Conservation (phyloP, 2,113 vertebrate genomes). For the Gymnorhina tibicen region DNA sequence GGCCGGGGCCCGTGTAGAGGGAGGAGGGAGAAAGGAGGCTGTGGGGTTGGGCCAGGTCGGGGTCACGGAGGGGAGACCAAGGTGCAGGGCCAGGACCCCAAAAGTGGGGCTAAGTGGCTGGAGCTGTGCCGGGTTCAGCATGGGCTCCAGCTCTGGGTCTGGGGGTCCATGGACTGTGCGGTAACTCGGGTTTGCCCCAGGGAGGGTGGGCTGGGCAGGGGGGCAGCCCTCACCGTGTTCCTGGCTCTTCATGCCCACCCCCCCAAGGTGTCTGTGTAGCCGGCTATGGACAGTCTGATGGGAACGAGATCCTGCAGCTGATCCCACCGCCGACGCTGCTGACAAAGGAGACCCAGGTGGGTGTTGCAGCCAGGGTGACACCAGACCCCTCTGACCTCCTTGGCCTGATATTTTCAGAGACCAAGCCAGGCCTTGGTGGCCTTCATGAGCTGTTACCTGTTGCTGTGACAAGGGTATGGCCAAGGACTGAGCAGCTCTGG, state of each 20-base stretch:
- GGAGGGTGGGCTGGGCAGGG: not conserved
- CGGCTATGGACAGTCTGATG: conserved; percentile 58
- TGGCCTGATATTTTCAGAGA: not conserved
- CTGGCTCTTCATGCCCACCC: not conserved
- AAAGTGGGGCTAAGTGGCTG: not conserved
- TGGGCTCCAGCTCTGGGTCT: not conserved
- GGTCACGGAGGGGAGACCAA: not conserved
- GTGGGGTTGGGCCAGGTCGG: not conserved
- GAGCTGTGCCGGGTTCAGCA: not conserved
- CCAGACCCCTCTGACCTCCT: no score
- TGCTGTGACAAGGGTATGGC: not conserved
- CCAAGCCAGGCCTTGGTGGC: not conserved
- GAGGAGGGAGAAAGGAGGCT: not conserved
- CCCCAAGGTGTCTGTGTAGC: conserved; percentile 80
- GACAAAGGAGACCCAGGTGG: conserved; percentile 82
- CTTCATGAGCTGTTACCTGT: not conserved
- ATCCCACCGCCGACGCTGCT: conserved; percentile 78
- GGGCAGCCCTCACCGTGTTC: not conserved
- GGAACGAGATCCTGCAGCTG: conserved; percentile 87
- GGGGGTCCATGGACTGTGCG: not conserved
- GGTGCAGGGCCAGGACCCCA: not conserved
- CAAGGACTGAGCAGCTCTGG: not conserved
- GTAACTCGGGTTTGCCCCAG: not conserved
- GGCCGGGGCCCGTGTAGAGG: rapidly evolving
- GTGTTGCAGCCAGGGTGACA: not conserved